A percentile compares a stretch with the other conserved stretches of the same genome.
Evolutionary conservation across 2,888 invertebrate species (phyloP).

Genomic region (Nephrotoma appendiculata): DNA sequence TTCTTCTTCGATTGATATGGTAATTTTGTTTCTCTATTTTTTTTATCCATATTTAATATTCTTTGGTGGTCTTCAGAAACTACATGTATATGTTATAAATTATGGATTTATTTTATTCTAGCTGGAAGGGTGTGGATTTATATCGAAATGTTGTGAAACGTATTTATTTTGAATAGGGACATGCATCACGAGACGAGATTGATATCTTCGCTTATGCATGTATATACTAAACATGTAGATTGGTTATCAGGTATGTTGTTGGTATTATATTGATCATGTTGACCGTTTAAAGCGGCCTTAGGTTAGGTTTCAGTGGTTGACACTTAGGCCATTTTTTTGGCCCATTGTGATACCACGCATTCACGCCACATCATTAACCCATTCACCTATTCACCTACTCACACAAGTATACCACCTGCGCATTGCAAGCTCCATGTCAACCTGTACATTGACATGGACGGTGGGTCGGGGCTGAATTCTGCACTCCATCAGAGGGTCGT

Average conservation of each 20-base stretch:
- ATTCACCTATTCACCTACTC: no score
- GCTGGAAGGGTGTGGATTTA: background rate
- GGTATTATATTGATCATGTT: background rate
- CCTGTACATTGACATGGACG: no score
- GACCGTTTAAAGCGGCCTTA: background rate
- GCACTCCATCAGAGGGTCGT: no score
- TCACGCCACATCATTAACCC: no score
- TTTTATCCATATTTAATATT: background rate
- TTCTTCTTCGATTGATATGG: background rate
- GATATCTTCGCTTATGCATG: background rate
- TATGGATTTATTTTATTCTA: background rate
- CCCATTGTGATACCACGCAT: no score
- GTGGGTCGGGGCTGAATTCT: no score
- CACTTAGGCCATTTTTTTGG: no score
- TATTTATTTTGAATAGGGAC: background rate
- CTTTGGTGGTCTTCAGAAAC: background rate
- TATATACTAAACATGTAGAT: background rate
- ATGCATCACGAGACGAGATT: background rate
- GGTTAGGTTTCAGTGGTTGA: background rate
- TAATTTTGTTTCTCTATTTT: background rate
- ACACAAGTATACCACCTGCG: no score
- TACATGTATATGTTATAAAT: background rate
- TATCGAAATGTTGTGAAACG: background rate
- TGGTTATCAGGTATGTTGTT: background rate
- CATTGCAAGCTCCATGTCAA: no score